Percentiles rank a stretch among this genome's conserved stretches.
These are phyloP conservation scores for Prionailurus viverrinus DNA, from an alignment of 2,113 vertebrate genomes.

Conservation along the genomic window DNA sequence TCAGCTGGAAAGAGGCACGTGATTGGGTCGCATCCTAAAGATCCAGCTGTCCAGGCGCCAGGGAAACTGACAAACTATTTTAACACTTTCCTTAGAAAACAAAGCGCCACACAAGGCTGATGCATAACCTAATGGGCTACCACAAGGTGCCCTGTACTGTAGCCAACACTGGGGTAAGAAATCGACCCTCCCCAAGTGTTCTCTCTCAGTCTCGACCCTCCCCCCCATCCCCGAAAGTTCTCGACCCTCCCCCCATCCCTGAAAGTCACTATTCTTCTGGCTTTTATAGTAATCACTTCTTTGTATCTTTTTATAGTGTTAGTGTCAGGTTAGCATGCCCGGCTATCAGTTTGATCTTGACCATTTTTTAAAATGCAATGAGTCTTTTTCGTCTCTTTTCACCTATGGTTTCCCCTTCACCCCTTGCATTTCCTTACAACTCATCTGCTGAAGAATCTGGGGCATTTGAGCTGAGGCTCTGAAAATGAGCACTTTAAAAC, in stretches of 20 bases:
- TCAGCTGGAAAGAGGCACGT: background rate
- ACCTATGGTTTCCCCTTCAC: background rate
- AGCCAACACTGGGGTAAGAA: background rate
- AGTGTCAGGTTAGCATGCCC: background rate
- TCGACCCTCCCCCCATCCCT: accelerated
- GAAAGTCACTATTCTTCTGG: background rate
- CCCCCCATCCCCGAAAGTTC: background rate
- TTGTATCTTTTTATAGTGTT: background rate
- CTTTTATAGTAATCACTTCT: background rate
- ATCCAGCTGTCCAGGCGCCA: background rate
- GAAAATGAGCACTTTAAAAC: background rate
- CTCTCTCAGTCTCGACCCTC: accelerated
- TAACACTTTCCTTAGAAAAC: background rate
- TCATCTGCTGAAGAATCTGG: slow-evolving; percentile 39
- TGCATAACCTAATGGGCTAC: background rate
- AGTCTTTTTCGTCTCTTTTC: background rate
- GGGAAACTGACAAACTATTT: background rate
- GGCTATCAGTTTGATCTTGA: background rate
- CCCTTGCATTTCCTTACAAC: background rate
- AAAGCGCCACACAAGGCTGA: background rate
- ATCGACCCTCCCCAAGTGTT: background rate
- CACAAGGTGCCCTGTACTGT: accelerated
- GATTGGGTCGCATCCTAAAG: background rate
- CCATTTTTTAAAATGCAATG: background rate
- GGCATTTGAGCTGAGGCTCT: background rate